Evolutionary conservation across 2,888 invertebrate species (phyloP).

Genomic region (Pycnomerus fuliginosus): DNA sequence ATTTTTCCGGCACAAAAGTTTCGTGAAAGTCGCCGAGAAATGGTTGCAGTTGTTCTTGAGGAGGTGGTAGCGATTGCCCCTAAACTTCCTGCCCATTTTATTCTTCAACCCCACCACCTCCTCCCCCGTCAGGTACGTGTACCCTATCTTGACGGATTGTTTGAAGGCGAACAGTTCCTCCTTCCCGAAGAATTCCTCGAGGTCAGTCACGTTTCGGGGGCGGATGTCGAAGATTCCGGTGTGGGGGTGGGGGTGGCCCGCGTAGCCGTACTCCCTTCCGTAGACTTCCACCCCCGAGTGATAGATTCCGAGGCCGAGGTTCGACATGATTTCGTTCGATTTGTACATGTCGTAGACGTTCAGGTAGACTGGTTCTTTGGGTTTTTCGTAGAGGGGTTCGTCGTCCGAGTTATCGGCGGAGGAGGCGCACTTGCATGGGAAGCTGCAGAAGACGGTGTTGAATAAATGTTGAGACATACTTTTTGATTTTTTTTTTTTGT

Average conservation of each 20-base stretch:
- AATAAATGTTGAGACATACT: background rate
- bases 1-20: conserved; percentile 6
- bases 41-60: conserved; percentile 12
- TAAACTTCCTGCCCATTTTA: conserved; percentile 5
- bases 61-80: conserved; percentile 5
- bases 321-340: conserved; percentile 5
- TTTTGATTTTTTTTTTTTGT: background rate
- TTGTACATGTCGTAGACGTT: conserved; percentile 13
- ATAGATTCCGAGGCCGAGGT: conserved; percentile 6
- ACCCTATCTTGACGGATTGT: conserved; percentile 5
- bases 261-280: conserved; percentile 8
- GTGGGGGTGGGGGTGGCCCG: conserved; percentile 3
- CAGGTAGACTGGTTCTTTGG: conserved; percentile 3
- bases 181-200: conserved; percentile 8
- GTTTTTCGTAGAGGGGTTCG: background rate
- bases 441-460: conserved; percentile 2
- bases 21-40: conserved; percentile 7
- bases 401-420: too few species aligned
- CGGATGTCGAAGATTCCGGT: conserved; percentile 9
- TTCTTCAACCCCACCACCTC: conserved; percentile 4
- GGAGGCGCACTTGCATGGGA: background rate
- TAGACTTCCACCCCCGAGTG: conserved; percentile 11
- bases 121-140: conserved; percentile 3
- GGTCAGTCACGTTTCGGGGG: conserved; percentile 2
- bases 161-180: conserved; percentile 1